A percentile compares a stretch with the other conserved stretches of the same genome.
Evolutionary conservation across 1,140 invertebrate genomes (phyloP).

Genomic region (Berghia stephanieae): DNA sequence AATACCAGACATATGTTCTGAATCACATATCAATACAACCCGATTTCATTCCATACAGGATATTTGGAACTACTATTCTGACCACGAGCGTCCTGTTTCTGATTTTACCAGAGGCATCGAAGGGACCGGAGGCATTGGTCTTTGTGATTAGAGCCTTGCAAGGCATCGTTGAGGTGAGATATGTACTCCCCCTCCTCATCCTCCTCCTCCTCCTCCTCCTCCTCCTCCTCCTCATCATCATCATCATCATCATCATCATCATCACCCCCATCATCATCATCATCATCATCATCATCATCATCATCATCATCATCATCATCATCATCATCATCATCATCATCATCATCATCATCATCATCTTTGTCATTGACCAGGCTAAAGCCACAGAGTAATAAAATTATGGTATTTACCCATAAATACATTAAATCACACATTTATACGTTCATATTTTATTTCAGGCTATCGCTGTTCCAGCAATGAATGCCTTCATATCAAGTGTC

Average conservation of each 20-base stretch:
- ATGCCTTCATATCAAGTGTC: conserved; percentile 59
- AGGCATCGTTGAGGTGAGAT: conserved; percentile 39
- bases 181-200: background rate
- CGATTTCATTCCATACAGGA: conserved; percentile 16
- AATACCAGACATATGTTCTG: background rate
- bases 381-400: no score
- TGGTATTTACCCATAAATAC: no score
- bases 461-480: conserved; percentile 54
- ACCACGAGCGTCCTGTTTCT: conserved; percentile 30
- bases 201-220: background rate
- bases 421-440: no score
- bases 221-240: no score
- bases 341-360: no score
- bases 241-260: no score
- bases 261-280: no score
- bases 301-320: conserved; percentile 9
- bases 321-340: background rate
- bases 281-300: no score
- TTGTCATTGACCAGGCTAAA: no score
- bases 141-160: conserved; percentile 33
- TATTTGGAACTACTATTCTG: conserved; percentile 36
- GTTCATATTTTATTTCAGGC: conserved; percentile 66
- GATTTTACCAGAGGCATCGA: conserved; percentile 24
- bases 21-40: background rate
- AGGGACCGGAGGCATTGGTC: background rate